A percentile compares a stretch with the other conserved stretches of the same genome.
Conservation (phyloP, 1,140 invertebrate species). For the Lepidurus arcticus region DNA sequence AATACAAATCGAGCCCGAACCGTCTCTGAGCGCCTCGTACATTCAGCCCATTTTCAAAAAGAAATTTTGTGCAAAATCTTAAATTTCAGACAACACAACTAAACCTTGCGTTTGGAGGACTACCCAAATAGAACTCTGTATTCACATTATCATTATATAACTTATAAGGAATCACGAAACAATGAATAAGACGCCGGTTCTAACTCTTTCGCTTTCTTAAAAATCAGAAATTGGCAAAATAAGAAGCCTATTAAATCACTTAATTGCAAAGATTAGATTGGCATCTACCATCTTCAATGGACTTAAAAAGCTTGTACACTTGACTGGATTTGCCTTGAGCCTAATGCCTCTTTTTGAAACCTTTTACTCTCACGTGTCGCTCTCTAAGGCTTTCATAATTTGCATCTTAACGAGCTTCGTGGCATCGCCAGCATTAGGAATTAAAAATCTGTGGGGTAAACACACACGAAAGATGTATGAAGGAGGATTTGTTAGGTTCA, state of each 20-base stretch:
- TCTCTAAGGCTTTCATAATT: constrained; percentile 53
- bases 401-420: constrained; percentile 73
- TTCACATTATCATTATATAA: constrained; percentile 5
- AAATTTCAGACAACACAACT: no score
- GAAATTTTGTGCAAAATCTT: no score
- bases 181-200: not conserved
- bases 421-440: constrained; percentile 83
- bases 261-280: constrained; percentile 20
- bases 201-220: not conserved
- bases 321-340: constrained; percentile 4
- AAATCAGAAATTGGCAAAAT: not conserved
- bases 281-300: not conserved
- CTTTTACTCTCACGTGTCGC: not conserved
- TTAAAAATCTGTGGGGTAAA: constrained; percentile 60
- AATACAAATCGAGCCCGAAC: not conserved
- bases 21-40: not conserved
- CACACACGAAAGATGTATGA: not conserved
- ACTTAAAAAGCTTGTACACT: constrained; percentile 3
- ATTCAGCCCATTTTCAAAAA: not conserved
- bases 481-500: constrained; percentile 18
- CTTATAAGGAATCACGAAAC: not conserved
- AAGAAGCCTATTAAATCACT: not conserved
- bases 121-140: constrained; percentile 19
- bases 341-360: not conserved
- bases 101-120: not conserved